Conservation (phyloP, 2,888 invertebrate species). For the Malacosoma neustria region DNA sequence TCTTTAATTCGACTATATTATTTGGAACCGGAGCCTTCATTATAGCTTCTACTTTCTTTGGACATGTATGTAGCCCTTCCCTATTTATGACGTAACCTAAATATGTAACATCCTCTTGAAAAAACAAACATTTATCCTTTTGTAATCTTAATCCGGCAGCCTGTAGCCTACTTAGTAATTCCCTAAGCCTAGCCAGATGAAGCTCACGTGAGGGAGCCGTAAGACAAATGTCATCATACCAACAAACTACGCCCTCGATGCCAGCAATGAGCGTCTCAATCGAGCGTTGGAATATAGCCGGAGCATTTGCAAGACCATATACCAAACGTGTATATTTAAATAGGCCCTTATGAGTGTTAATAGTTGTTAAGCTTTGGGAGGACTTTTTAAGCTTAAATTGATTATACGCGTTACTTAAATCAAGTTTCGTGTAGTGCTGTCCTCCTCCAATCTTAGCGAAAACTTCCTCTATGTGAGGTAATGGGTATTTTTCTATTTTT, state of each 20-base stretch:
- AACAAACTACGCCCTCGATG: conserved; percentile 7
- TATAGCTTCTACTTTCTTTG: conserved; percentile 8
- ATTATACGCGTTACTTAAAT: neutral
- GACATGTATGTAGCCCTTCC: conserved; percentile 6
- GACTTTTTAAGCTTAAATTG: neutral
- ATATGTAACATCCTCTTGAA: conserved; percentile 6
- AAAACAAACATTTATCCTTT: conserved; percentile 12
- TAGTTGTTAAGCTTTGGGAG: neutral
- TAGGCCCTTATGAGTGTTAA: neutral
- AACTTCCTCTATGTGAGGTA: neutral
- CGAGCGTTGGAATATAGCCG: neutral
- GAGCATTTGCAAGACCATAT: too few species aligned
- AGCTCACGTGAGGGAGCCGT: neutral
- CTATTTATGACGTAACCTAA: conserved; percentile 10
- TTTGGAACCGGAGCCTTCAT: conserved; percentile 5
- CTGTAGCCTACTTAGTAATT: conserved; percentile 3
- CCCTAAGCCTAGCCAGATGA: neutral
- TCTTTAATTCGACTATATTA: neutral
- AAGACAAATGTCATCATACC: conserved; percentile 7
- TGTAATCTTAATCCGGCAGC: conserved; percentile 7
- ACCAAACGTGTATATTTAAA: too few species aligned
- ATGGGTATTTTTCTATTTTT: too few species aligned
- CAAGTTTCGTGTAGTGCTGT: neutral
- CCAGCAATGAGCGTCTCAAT: neutral
- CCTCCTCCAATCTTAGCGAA: neutral